phyloP scores from a whole-genome alignment of 1,140 invertebrate genomes.

The Antheraea pernyi region DNA sequence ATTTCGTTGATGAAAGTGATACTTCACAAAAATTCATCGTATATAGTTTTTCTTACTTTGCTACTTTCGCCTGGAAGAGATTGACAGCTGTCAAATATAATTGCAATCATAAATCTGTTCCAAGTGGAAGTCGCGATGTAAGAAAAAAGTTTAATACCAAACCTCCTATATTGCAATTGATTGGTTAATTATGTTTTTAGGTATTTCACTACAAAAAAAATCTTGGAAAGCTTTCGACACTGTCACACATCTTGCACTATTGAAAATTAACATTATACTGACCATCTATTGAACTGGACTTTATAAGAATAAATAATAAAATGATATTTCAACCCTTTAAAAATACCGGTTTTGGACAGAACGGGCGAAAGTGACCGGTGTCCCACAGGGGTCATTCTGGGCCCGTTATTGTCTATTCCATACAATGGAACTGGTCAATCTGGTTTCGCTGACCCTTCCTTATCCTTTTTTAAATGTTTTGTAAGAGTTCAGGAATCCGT shows the following conservation, averaged over 20 bases:
- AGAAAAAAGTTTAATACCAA: too few species aligned
- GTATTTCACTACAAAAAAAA: background rate
- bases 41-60: too few species aligned
- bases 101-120: too few species aligned
- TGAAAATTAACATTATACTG: conserved; percentile 56
- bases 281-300: conserved; percentile 42
- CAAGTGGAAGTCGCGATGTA: too few species aligned
- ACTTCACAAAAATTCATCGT: too few species aligned
- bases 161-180: too few species aligned
- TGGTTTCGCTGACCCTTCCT: conserved; percentile 74
- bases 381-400: conserved; percentile 67
- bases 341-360: conserved; percentile 62
- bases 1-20: too few species aligned
- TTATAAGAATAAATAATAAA: conserved; percentile 45
- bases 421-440: conserved; percentile 60
- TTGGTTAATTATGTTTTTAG: too few species aligned
- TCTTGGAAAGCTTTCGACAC: conserved; percentile 27
- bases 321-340: conserved; percentile 55
- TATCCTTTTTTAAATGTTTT: conserved; percentile 38
- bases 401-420: conserved; percentile 58
- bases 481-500: conserved; percentile 8
- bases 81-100: too few species aligned
- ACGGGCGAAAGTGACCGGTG: conserved; percentile 62
- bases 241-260: conserved; percentile 22
- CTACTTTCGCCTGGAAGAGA: too few species aligned